A percentile compares a stretch with the other conserved stretches of the same genome.
phyloP scores from a whole-genome alignment of 2,113 vertebrate species.

The Toxostoma redivivum region DNA sequence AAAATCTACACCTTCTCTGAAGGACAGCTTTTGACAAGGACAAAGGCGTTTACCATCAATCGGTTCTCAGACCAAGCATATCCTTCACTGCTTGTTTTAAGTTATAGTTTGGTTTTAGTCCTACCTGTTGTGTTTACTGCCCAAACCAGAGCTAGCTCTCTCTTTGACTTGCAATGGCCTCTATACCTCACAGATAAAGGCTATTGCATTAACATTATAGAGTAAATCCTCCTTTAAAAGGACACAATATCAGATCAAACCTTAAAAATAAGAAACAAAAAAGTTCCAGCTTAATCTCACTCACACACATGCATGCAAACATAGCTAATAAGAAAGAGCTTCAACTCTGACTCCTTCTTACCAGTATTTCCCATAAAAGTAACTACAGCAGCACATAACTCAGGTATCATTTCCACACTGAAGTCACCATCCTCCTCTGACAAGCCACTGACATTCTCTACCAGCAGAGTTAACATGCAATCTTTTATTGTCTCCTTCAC shows the following conservation, averaged over 20 bases:
- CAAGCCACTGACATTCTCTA: slow-evolving; percentile 75
- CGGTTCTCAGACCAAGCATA: background rate
- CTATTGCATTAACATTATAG: background rate
- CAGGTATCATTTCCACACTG: slow-evolving; percentile 79
- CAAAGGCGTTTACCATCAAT: background rate
- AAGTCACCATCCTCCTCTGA: slow-evolving; percentile 60
- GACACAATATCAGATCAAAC: background rate
- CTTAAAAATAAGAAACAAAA: background rate
- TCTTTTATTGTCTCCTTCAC: slow-evolving; percentile 22
- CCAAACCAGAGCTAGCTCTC: background rate
- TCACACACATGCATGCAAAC: background rate
- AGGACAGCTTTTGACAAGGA: background rate
- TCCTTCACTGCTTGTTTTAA: background rate
- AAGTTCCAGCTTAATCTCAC: background rate
- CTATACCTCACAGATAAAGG: background rate
- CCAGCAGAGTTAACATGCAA: slow-evolving; percentile 68
- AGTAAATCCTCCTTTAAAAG: background rate
- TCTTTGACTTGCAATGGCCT: background rate
- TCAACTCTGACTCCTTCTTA: slow-evolving; percentile 49
- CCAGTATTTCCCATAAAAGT: slow-evolving; percentile 73
- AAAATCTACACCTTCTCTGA: background rate
- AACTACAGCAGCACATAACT: slow-evolving; percentile 70
- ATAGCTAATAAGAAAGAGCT: background rate
- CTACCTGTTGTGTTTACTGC: background rate
- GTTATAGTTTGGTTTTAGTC: background rate